Evolutionary conservation across 2,888 invertebrate species (phyloP).

Genomic region (Norana najaformis): DNA sequence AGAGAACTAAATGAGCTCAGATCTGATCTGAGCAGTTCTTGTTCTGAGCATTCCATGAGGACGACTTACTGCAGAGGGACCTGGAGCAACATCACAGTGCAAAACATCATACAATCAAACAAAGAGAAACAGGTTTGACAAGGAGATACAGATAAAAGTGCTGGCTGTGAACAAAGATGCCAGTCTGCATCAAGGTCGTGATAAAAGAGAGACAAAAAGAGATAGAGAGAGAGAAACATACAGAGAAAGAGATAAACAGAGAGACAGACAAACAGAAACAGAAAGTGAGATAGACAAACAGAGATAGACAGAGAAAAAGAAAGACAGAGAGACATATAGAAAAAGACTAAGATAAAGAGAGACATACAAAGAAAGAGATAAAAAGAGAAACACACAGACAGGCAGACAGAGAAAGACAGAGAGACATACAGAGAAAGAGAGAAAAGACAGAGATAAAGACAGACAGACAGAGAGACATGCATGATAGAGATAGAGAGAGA

Average conservation of each 20-base stretch:
- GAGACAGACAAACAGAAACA: neutral
- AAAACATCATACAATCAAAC: no score
- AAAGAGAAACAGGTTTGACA: no score
- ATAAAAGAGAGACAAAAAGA: neutral
- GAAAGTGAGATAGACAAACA: neutral
- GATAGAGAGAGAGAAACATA: neutral
- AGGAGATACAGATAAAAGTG: no score
- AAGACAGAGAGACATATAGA: neutral
- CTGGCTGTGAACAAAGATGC: no score
- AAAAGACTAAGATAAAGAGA: neutral
- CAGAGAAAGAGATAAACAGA: neutral
- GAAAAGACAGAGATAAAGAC: neutral
- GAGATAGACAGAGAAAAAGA: neutral
- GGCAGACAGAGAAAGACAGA: no score
- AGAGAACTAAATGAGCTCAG: neutral
- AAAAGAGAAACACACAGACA: neutral
- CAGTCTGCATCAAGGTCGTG: no score
- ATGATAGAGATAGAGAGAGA: neutral
- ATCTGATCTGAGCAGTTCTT: no score
- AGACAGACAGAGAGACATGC: neutral
- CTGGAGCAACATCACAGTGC: no score
- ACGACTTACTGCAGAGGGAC: no score
- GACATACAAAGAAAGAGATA: neutral
- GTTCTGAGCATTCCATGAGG: no score
- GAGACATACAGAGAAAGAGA: no score